Conservation (phyloP, 2,113 vertebrate species). For the Eubucco bourcierii region DNA sequence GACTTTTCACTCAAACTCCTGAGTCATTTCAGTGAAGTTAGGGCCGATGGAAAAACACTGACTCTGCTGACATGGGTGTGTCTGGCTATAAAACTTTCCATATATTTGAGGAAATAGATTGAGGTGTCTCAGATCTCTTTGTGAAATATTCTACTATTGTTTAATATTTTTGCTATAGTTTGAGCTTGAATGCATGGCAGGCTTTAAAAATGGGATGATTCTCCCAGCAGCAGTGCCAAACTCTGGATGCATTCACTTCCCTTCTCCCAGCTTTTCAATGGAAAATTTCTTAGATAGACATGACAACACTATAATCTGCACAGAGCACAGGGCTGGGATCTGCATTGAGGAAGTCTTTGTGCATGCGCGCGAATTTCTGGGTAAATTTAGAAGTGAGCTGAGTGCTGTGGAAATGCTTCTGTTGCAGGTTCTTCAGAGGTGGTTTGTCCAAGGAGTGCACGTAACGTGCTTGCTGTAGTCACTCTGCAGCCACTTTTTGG, state of each 20-base stretch:
- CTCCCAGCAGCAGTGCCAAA: neutral
- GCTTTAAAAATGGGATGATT: neutral
- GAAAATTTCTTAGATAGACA: neutral
- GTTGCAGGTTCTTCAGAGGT: neutral
- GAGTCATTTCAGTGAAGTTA: neutral
- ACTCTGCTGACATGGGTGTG: neutral
- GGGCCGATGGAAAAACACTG: conserved; percentile 33
- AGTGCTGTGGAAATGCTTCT: neutral
- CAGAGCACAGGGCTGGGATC: neutral
- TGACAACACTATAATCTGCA: neutral
- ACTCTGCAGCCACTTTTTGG: neutral
- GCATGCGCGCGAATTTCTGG: neutral
- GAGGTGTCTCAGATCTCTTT: neutral
- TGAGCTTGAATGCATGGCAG: neutral
- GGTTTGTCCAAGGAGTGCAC: neutral
- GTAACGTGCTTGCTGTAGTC: neutral
- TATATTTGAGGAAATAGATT: neutral
- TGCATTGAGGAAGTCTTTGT: neutral
- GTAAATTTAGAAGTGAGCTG: neutral
- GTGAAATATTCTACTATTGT: neutral
- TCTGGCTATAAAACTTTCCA: neutral
- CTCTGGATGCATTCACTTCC: neutral
- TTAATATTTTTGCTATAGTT: neutral
- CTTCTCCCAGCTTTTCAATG: neutral
- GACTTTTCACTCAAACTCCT: neutral